Conservation (phyloP, 2,888 invertebrate genomes). For the Eugnorisma glareosa region DNA sequence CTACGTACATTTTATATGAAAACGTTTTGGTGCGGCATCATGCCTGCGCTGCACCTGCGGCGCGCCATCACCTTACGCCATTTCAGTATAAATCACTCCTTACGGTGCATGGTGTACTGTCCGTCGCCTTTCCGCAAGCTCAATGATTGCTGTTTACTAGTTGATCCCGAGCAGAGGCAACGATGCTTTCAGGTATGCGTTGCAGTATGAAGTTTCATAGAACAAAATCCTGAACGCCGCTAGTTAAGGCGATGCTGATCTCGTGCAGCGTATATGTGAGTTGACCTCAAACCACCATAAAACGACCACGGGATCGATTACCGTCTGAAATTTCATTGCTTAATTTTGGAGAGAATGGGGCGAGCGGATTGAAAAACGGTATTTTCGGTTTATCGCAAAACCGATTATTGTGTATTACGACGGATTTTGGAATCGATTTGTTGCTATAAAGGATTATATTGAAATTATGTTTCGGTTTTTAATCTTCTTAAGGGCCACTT, state of each 20-base stretch:
- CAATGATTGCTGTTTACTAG: neutral
- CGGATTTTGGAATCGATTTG: slow-evolving; percentile 34
- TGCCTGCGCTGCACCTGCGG: too few relatives aligned
- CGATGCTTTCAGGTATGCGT: neutral
- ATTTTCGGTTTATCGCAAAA: slow-evolving; percentile 43
- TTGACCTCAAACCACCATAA: slow-evolving; percentile 17
- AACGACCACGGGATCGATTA: slow-evolving; percentile 34
- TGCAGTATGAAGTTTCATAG: neutral
- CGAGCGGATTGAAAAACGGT: slow-evolving; percentile 44
- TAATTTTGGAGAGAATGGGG: slow-evolving; percentile 49
- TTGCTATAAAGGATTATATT: slow-evolving; percentile 17
- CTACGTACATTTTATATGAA: too few relatives aligned
- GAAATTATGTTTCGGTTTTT: slow-evolving; percentile 29
- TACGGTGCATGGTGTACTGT: neutral
- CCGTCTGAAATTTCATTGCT: slow-evolving; percentile 51
- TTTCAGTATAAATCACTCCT: too few relatives aligned
- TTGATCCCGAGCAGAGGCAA: neutral
- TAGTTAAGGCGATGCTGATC: neutral
- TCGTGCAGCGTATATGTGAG: neutral
- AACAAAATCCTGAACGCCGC: neutral
- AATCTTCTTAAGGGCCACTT: slow-evolving; percentile 20
- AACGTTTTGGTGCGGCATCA: too few relatives aligned
- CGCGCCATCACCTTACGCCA: too few relatives aligned
- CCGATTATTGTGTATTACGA: slow-evolving; percentile 51
- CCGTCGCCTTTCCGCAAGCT: neutral